Base-by-base conservation (phyloP, 1,140 invertebrate species). In the Lucilia sericata region DNA sequence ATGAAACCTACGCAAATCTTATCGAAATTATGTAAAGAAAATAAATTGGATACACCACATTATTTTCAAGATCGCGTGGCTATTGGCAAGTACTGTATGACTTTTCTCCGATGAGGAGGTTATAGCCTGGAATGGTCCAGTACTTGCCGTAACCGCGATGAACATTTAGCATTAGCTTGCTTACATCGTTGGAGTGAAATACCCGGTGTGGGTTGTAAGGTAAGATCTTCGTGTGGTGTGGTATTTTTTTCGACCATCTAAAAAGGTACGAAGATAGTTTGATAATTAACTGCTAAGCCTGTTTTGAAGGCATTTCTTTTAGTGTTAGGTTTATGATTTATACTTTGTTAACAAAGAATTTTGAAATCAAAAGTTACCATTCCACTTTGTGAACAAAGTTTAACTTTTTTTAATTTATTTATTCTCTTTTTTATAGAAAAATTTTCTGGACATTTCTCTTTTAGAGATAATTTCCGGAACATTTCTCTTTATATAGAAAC, bases 1-100 rank as follows among this genome's bases (percentile, higher is more conserved):
- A 93, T 96, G 94, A 97, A 97, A 91, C 97, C 97, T 0, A 96
- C 95, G 0, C 96, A 97, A 91, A 96, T 98, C 85, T 91, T 98
- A 51, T 94, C 94, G 0, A 96, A 96, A 88, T 91, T 98, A 0
- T 98, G 97, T 88, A 97, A 97, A 92, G 96, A 97, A 83, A 93
- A 94, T 1, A 96, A 96, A 92, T 87, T 98, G 3, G 96, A 97
- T 85, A 93, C 94, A 0, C 97, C 97, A 0, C 91, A 95, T 65
- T 97, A 97, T 87, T 94, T 94, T 82, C 87, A 89, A 75, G 94
- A 95, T 1, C 94, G 94, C 84, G 95, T 97, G 0, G 94, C 94
- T 87, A 93, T 98, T 47, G 96, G 95, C 2, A 93, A 94, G 70
- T 94, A 95, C 86, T 86, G 85, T 49, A 86, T 87, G 86, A 94